These are phyloP conservation scores for Eurosta solidaginis DNA, from an alignment of 1,140 invertebrate species.

Conservation along the genomic window DNA sequence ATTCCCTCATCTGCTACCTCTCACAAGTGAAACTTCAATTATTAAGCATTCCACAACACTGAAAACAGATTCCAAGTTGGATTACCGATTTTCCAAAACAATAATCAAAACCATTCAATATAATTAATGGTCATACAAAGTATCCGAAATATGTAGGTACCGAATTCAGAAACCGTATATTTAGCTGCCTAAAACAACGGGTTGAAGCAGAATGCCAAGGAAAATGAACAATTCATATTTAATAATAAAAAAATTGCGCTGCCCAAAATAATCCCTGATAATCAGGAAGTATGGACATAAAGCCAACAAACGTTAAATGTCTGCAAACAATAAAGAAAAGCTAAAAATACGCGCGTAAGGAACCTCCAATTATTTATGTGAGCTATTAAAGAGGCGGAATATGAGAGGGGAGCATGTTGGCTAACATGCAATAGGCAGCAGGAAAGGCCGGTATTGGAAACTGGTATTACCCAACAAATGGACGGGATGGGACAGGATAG, in stretches of 20 bases:
- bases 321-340: constrained; percentile 10
- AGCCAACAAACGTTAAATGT: constrained; percentile 9
- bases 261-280: background rate
- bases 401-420: background rate
- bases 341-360: constrained; percentile 25
- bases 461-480: constrained; percentile 16
- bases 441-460: constrained; percentile 16
- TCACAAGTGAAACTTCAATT: background rate
- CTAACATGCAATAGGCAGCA: background rate
- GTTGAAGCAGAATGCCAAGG: background rate
- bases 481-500: too few species aligned
- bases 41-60: too few species aligned
- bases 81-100: background rate
- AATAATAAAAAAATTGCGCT: background rate
- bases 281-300: constrained; percentile 20
- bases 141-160: background rate
- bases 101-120: background rate
- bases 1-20: too few species aligned
- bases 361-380: constrained; percentile 5
- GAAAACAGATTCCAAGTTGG: too few species aligned
- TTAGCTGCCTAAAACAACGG: background rate
- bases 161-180: background rate
- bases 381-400: background rate
- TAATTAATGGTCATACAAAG: background rate
- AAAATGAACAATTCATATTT: constrained; percentile 9